Evolutionary conservation across 2,113 vertebrate species (phyloP).

Genomic region (Benitochromis conjunctus): DNA sequence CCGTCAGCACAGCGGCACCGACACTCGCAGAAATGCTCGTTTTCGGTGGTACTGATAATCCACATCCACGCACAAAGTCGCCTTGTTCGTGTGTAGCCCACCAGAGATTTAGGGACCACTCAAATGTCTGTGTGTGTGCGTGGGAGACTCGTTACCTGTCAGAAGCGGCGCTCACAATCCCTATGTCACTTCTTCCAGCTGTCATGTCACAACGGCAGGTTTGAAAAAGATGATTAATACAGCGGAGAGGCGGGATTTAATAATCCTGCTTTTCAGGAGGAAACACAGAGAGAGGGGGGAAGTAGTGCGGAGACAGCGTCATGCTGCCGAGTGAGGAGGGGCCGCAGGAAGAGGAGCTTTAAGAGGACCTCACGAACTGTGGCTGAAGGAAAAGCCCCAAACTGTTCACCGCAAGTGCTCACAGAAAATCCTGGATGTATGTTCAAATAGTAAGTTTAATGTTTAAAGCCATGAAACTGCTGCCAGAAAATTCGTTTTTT

Average conservation of each 20-base stretch:
- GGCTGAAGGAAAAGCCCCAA: neutral
- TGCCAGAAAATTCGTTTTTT: neutral
- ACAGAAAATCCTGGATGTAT: neutral
- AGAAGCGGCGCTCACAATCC: neutral
- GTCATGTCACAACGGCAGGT: conserved; percentile 5
- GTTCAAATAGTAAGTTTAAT: neutral
- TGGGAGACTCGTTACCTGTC: conserved; percentile 38
- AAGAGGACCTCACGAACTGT: conserved; percentile 31
- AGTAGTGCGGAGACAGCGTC: conserved; percentile 42
- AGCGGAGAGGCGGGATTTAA: neutral
- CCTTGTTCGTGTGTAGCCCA: conserved; percentile 4
- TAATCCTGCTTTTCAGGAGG: neutral
- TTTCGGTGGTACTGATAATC: neutral
- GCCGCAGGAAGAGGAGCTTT: conserved; percentile 26
- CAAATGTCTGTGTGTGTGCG: neutral
- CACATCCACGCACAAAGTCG: neutral
- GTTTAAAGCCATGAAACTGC: too few species aligned
- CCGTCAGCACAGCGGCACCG: neutral
- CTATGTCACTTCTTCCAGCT: neutral
- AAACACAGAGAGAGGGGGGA: neutral
- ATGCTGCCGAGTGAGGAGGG: conserved; percentile 46
- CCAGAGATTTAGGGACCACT: neutral
- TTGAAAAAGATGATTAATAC: neutral
- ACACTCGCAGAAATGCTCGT: neutral
- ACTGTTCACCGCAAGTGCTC: neutral